phyloP scores from a whole-genome alignment of 2,888 invertebrate genomes.

The Andrena chrysosceles region DNA sequence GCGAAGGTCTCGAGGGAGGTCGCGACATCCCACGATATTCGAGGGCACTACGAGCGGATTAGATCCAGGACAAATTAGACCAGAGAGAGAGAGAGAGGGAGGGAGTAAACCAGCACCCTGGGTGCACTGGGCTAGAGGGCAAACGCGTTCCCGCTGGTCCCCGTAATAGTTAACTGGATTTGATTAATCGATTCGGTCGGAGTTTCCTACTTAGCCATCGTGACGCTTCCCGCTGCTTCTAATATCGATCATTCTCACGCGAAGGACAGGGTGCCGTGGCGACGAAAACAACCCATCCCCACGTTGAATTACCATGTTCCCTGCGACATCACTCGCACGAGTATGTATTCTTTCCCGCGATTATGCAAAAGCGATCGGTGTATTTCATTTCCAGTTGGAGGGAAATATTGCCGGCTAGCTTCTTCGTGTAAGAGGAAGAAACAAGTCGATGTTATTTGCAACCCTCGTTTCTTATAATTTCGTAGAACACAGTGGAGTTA shows the following conservation, averaged over 20 bases:
- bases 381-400: constrained; percentile 2
- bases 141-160: constrained; percentile 44
- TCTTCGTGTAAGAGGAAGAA: not conserved
- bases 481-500: not conserved
- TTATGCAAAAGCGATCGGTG: not conserved
- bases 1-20: constrained; percentile 40
- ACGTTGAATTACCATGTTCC: constrained; percentile 44
- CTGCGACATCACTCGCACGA: constrained; percentile 3
- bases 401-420: not conserved
- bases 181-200: constrained; percentile 75
- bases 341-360: not conserved
- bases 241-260: constrained; percentile 61
- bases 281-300: constrained; percentile 42
- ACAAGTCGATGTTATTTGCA: not conserved
- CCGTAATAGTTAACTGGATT: constrained; percentile 73
- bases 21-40: constrained; percentile 58
- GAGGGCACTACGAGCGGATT: constrained; percentile 64
- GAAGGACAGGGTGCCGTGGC: constrained; percentile 23
- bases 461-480: not conserved
- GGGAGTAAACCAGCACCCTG: constrained; percentile 7
- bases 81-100: constrained; percentile 15
- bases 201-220: constrained; percentile 61
- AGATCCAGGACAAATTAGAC: constrained; percentile 69
- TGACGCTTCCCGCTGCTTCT: constrained; percentile 49
- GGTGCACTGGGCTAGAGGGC: constrained; percentile 42